Evolutionary conservation across 2,888 invertebrate species (phyloP), one percentile per base, ranked within the genome.

Genomic region (Xanthorhoe designata): DNA sequence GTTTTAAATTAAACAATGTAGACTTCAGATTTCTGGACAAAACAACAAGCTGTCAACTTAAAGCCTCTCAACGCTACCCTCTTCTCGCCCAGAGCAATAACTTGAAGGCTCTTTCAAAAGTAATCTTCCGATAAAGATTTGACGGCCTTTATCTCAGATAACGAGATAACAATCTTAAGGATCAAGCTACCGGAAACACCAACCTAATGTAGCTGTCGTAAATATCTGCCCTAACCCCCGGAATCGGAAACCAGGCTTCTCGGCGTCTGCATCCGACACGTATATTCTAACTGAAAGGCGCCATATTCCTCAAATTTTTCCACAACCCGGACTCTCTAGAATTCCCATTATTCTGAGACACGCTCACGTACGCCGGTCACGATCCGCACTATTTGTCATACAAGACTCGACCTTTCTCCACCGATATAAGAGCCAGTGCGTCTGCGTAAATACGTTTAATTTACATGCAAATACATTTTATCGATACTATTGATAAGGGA

Each of bases 381-480:
- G 69, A 55, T 38, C 56, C 56, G 8, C 49, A 53, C 49, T 42
- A 55, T 51, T 55, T 35, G 24, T 38, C 52, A 35, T 0, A 13
- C 59, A 13, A 73, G 63, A 45, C 4, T 59, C 45, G 45, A 71
- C 77, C 70, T 70, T 76, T 69, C 54, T 0, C 4, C 53, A 9
- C 49, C 17, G 32, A 19, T 17, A 54, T 62, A 73, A 49, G 59
- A 49, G 15, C 29, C 18, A 13, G 18, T 32, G 24, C 51, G 54
- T 59, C 60, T 35, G 47, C 29, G 55, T 55, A 55, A 52, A 53
- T 55, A 53, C 10, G 62, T 66, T 69, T 71, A 63, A 77, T 78
- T 75, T 73, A 66, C 62, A 76, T 78, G 72, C 73, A 74, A 75
- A 78, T 75, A 69, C 45, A 29, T 66, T 67, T 73, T 72, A 69